Evolutionary conservation across 2,113 vertebrate genomes (phyloP).

Genomic region (Cervus canadensis): DNA sequence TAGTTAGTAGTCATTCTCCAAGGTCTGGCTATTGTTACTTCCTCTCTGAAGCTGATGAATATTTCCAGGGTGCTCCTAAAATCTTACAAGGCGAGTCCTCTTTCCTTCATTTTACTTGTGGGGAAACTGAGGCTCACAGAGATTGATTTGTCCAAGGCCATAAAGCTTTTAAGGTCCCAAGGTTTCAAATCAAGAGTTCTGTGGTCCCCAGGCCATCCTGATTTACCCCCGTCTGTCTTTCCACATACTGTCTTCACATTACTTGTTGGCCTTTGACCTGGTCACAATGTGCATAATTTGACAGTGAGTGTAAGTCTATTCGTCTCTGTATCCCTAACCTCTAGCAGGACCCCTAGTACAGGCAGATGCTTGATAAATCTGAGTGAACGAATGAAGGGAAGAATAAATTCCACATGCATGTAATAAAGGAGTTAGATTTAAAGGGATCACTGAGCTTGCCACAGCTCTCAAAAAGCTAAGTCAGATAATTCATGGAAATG

Average conservation of each 20-base stretch:
- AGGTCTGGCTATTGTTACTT: not conserved
- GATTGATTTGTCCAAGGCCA: not conserved
- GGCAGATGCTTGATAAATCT: not conserved
- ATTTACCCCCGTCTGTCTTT: not conserved
- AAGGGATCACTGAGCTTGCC: not conserved
- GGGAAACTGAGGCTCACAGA: not conserved
- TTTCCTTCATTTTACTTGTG: not conserved
- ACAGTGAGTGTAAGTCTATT: fast-evolving
- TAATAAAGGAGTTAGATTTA: not conserved
- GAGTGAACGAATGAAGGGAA: not conserved
- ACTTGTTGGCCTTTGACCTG: fast-evolving
- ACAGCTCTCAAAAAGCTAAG: not conserved
- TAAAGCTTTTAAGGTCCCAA: not conserved
- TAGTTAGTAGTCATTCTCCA: not conserved
- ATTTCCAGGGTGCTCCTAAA: not conserved
- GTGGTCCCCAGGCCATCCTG: not conserved
- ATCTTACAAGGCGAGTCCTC: too few species aligned
- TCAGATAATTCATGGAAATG: not conserved
- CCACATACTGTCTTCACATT: not conserved
- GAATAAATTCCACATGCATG: not conserved
- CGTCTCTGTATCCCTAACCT: too few species aligned
- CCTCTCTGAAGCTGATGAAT: not conserved
- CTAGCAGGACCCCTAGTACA: too few species aligned
- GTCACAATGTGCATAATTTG: not conserved
- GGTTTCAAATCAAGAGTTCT: not conserved